Conservation (phyloP, 2,113 vertebrate species). For the Recurvirostra avosetta region DNA sequence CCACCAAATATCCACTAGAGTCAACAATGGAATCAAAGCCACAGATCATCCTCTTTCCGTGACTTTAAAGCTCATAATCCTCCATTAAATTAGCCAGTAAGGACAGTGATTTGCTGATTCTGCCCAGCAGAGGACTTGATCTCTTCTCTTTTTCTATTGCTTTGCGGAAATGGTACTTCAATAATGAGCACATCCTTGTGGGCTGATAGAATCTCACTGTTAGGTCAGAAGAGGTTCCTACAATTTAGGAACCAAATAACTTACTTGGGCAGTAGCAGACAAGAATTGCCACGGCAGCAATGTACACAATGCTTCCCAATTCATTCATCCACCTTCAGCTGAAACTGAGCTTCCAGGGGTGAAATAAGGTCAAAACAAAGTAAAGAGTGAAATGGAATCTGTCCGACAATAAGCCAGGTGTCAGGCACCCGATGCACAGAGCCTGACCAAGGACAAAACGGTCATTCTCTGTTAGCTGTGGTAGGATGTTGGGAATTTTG, state of each 20-base stretch:
- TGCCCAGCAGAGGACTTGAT: background rate
- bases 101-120: background rate
- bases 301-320: background rate
- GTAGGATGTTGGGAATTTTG: constrained; percentile 32
- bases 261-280: background rate
- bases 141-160: background rate
- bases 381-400: background rate
- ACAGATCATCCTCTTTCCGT: background rate
- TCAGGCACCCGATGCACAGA: background rate
- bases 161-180: background rate
- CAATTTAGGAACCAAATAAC: background rate
- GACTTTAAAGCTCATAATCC: background rate
- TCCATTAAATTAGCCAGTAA: background rate
- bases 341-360: background rate
- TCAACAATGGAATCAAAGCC: background rate
- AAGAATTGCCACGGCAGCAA: background rate
- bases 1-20: background rate
- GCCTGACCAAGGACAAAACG: constrained; percentile 47
- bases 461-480: background rate
- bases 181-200: background rate
- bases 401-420: background rate
- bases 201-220: background rate
- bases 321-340: background rate
- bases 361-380: background rate
- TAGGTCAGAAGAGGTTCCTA: background rate